Percentiles rank a stretch among this genome's conserved stretches.
These are phyloP conservation scores for Neogobius melanostomus DNA, from an alignment of 2,113 vertebrate species.

Conservation along the genomic window DNA sequence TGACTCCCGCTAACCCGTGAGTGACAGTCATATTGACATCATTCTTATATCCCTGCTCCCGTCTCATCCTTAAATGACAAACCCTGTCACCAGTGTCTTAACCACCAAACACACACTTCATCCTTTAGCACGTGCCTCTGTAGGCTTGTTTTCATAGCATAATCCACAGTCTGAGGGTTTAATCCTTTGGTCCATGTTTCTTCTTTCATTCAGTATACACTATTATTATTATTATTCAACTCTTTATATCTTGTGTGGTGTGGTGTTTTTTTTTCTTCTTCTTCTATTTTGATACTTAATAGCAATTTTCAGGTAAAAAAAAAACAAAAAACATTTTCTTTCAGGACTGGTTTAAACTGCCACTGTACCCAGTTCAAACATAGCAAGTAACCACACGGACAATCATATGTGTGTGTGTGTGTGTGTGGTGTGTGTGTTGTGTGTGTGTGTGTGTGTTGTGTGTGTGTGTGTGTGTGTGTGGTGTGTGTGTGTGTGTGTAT, in stretches of 20 bases:
- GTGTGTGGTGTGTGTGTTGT: too few relatives aligned
- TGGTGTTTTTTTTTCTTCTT: background rate
- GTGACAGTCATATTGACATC: slow-evolving; percentile 93
- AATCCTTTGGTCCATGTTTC: background rate
- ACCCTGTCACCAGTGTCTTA: slow-evolving; percentile 8
- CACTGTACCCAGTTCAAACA: too few relatives aligned
- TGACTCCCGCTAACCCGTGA: slow-evolving; percentile 80
- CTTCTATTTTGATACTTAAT: background rate
- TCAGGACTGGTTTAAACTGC: too few relatives aligned
- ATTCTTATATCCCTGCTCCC: slow-evolving; percentile 84
- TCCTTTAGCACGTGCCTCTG: slow-evolving; percentile 28
- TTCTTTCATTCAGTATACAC: background rate
- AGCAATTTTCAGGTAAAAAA: too few relatives aligned
- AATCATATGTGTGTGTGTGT: too few relatives aligned
- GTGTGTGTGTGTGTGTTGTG: too few relatives aligned
- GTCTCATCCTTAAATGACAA: slow-evolving; percentile 49
- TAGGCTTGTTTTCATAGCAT: background rate
- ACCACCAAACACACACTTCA: slow-evolving; percentile 14
- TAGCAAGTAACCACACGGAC: too few relatives aligned
- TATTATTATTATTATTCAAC: background rate
- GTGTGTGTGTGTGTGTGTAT: too few relatives aligned
- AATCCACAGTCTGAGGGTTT: background rate
- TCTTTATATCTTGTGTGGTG: background rate
- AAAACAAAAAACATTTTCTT: too few relatives aligned
- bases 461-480: too few relatives aligned